Conservation (phyloP, 2,888 invertebrate genomes). For the Alentia gelatinosa region DNA sequence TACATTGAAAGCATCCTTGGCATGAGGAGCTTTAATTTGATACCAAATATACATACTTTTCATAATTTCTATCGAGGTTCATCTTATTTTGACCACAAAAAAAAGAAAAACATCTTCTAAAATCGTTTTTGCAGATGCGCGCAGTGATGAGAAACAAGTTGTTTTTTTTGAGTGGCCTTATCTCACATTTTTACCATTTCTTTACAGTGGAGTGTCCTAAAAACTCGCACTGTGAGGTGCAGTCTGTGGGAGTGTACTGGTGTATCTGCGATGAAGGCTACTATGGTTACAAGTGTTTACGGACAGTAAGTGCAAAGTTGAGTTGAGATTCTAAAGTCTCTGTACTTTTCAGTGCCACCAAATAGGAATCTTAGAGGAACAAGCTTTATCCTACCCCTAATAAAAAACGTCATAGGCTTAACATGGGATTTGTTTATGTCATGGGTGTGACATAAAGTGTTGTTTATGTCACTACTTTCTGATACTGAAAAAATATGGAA, state of each 20-base stretch:
- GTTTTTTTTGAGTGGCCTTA: too few relatives aligned
- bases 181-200: background rate
- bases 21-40: too few relatives aligned
- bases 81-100: too few relatives aligned
- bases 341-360: background rate
- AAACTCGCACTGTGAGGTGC: conserved; percentile 39
- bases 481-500: too few relatives aligned
- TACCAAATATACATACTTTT: too few relatives aligned
- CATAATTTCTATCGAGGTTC: too few relatives aligned
- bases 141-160: too few relatives aligned
- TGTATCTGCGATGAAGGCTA: conserved; percentile 28
- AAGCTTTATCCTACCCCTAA: background rate
- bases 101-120: too few relatives aligned
- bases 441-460: too few relatives aligned
- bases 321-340: background rate
- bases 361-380: background rate
- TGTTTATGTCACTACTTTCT: too few relatives aligned
- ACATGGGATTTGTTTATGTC: background rate
- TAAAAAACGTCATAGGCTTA: background rate
- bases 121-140: too few relatives aligned
- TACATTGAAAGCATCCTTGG: too few relatives aligned
- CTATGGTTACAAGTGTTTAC: conserved; percentile 51
- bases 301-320: background rate
- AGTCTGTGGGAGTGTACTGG: background rate
- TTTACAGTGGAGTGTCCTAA: conserved; percentile 47